Percentiles rank a stretch among this genome's conserved stretches.
Evolutionary conservation across 1,140 invertebrate genomes (phyloP).

Genomic region (Sitophilus oryzae): DNA sequence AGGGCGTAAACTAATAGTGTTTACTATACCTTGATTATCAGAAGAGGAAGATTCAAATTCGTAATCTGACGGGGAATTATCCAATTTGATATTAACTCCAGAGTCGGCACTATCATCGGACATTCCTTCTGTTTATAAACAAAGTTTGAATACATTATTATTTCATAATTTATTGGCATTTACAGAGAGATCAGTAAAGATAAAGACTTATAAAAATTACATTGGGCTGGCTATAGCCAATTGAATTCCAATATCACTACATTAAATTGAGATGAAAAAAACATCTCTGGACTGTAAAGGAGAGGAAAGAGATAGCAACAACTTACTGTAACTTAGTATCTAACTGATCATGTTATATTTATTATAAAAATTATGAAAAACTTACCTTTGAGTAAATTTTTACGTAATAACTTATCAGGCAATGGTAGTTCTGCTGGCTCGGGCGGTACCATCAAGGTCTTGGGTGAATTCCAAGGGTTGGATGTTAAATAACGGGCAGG

Average conservation of each 20-base stretch:
- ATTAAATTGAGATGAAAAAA: too few relatives aligned
- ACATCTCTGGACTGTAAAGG: too few relatives aligned
- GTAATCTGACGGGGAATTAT: slow-evolving; percentile 32
- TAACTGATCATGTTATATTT: too few relatives aligned
- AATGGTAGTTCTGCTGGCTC: slow-evolving; percentile 37
- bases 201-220: too few relatives aligned
- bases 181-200: too few relatives aligned
- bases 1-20: background rate
- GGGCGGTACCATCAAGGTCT: slow-evolving; percentile 26
- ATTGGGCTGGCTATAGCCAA: too few relatives aligned
- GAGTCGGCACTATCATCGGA: slow-evolving; percentile 40
- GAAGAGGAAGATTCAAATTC: slow-evolving; percentile 20
- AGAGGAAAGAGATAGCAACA: too few relatives aligned
- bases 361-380: too few relatives aligned
- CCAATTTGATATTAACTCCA: slow-evolving; percentile 35
- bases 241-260: too few relatives aligned
- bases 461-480: slow-evolving; percentile 28
- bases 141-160: too few relatives aligned
- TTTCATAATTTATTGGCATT: too few relatives aligned
- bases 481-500: slow-evolving; percentile 25
- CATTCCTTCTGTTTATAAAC: slow-evolving; percentile 21
- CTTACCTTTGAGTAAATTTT: slow-evolving; percentile 24
- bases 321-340: too few relatives aligned
- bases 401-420: slow-evolving; percentile 37
- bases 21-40: slow-evolving; percentile 9